Evolutionary conservation across 2,797 vertebrate genomes (phyloP), one percentile per base, ranked within the genome.

Genomic region (Acridotheres tristis): DNA sequence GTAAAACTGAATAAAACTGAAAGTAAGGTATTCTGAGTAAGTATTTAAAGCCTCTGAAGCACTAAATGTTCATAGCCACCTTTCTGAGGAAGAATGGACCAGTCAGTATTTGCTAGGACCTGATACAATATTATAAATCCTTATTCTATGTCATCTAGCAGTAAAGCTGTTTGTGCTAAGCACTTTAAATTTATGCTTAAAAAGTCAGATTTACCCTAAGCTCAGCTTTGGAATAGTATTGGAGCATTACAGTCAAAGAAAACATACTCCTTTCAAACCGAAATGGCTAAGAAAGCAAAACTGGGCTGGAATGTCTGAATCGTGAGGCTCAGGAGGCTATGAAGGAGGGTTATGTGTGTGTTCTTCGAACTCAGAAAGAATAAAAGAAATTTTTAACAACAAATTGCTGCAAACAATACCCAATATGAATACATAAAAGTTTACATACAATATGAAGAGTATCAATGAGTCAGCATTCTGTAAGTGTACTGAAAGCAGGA

Each of bases 201-300:
- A 54, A 58, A 17, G 32, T 88, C 43, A 59, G 32, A 79, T 62
- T 93, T 96, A 69, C 9, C 4, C 34, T 91, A 91, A 75, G 20
- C 27, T 90, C 58, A 48, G 68, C 81, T 93, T 85, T 94, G 89
- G 84, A 94, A 68, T 72, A 72, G 22, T 77, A 42, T 88, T 94
- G 85, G 85, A 84, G 51, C 43, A 27, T 73, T 86, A 7, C 68
- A 75, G 85, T 93, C 85, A 91, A 96, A 89, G 73, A 93, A 93
- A 93, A 83, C 48, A 29, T 51, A 34, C 38, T 81, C 26, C 30
- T 88, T 89, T 95, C 81, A 89, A 72, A 80, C 32, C 29, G 62
- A 95, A 91, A 65, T 83, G 36, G 21, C 66, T 65, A 55, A 48
- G 78, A 94, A 88, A 73, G 68, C 26, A 94, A 89, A 92, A 80